Percentiles rank a stretch among this genome's conserved stretches.
Conservation (phyloP, 2,888 invertebrate genomes). For the Erynnis tages region DNA sequence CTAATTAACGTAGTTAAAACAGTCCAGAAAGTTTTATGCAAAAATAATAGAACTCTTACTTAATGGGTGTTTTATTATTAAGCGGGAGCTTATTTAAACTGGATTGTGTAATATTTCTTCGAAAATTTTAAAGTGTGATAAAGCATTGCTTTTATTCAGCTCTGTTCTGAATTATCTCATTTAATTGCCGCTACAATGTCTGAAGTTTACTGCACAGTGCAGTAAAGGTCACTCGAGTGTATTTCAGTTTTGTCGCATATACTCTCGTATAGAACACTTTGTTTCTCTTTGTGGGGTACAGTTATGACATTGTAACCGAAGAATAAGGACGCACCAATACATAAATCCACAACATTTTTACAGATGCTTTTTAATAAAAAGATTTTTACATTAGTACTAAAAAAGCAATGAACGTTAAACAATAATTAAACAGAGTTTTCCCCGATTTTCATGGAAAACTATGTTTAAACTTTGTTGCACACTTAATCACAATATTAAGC, state of each 20-base stretch:
- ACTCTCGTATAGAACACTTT: conserved; percentile 4
- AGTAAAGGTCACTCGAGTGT: conserved; percentile 20
- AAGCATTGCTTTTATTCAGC: neutral
- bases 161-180: conserved; percentile 13
- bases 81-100: conserved; percentile 3
- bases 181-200: conserved; percentile 21
- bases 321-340: too few relatives aligned
- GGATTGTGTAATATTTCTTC: conserved; percentile 2
- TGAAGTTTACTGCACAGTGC: conserved; percentile 19
- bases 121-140: conserved; percentile 18
- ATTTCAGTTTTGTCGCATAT: conserved; percentile 12
- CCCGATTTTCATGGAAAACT: too few relatives aligned
- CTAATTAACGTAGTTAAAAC: conserved; percentile 37
- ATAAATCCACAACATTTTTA: too few relatives aligned
- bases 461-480: too few relatives aligned
- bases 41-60: conserved; percentile 8
- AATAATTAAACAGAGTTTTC: too few relatives aligned
- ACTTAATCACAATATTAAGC: too few relatives aligned
- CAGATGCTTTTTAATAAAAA: too few relatives aligned
- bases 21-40: conserved; percentile 39
- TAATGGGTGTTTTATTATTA: too few relatives aligned
- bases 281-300: neutral
- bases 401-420: too few relatives aligned
- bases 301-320: too few relatives aligned
- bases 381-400: too few relatives aligned